These are phyloP conservation scores for Vireo altiloquus DNA, from an alignment of 2,113 vertebrate genomes.

Conservation along the genomic window DNA sequence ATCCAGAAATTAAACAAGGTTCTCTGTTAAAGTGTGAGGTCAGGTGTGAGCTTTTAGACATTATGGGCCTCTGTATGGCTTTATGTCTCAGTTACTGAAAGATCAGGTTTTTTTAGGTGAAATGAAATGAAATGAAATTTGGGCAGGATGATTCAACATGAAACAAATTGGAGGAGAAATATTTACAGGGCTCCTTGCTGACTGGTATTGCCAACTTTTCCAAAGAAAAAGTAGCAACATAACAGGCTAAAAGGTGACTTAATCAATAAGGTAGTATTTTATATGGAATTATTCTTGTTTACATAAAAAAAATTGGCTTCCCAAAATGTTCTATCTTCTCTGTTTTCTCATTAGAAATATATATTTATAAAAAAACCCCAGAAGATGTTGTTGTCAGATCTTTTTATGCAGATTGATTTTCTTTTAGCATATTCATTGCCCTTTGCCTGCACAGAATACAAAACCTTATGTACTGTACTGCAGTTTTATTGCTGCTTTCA, in stretches of 20 bases:
- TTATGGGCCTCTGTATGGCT: not conserved
- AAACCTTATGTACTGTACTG: constrained; percentile 32
- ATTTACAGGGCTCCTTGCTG: not conserved
- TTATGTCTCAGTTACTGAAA: not conserved
- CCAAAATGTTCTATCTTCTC: not conserved
- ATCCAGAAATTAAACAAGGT: not conserved
- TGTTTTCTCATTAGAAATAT: not conserved
- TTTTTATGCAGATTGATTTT: constrained; percentile 44
- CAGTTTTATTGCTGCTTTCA: constrained; percentile 64
- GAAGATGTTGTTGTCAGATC: not conserved
- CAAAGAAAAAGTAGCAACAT: not conserved
- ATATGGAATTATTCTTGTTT: not conserved
- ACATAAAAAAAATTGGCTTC: not conserved
- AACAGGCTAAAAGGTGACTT: not conserved
- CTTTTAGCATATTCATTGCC: constrained; percentile 63
- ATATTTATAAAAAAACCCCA: not conserved
- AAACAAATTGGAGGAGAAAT: not conserved
- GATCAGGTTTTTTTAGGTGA: too few species aligned
- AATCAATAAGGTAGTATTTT: not conserved
- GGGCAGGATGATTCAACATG: not conserved
- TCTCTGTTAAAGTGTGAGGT: not conserved
- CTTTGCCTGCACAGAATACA: constrained; percentile 41
- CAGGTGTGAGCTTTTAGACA: not conserved
- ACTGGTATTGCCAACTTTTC: not conserved
- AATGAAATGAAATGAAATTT: too few species aligned